Base-by-base conservation (phyloP, 2,888 invertebrate genomes). In the Sicus ferrugineus region DNA sequence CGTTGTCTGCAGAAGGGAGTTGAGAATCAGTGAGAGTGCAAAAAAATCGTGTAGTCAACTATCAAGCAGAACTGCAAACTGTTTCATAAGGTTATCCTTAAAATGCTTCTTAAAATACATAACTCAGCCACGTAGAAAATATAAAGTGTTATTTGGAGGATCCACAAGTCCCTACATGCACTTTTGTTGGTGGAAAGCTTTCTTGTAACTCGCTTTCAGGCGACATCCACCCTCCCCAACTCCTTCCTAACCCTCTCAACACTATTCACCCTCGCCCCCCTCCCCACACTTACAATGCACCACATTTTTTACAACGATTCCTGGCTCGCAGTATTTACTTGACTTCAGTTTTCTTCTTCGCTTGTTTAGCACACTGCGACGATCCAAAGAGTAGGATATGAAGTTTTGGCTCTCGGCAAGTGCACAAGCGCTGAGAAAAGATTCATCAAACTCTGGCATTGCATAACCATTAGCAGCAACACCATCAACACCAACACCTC, bases 361-460 rank as follows among this genome's bases (percentile, higher is more conserved):
- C 69, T 79, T 75, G 66, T 79, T 78, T 70, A 76, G 78, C 73
- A 78, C 76, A 62, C 19, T 56, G 61, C 68, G 42, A 31, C 69
- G 72, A 59, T 72, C 72, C 67, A 73, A 54, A 30, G 80, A 79
- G 74, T 82, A 82, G 54, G 83, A 83, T 68, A 80, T 80, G 70
- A 79, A 75, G 73, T 77, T 80, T 74, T 78, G 79, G 65, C 79
- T 80, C 70, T 84, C 82, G 30, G 79, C 80, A 54, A 79, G 75
- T 68, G 78, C 84, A 70, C 81, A 84, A 73, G 82, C 82, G 71
- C 77, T 78, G 70, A 84, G 75, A 77, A 84, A 84, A 75, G 84
- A 77, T 76, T 84, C 84, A 78, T 84, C 84, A 76, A 84, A 84
- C 72, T 83, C 77, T 76, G 84, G 84, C 80, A 83, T 84, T 82